A percentile compares a stretch with the other conserved stretches of the same genome.
phyloP scores from a whole-genome alignment of 2,888 invertebrate species.

The Cyclophora punctaria region DNA sequence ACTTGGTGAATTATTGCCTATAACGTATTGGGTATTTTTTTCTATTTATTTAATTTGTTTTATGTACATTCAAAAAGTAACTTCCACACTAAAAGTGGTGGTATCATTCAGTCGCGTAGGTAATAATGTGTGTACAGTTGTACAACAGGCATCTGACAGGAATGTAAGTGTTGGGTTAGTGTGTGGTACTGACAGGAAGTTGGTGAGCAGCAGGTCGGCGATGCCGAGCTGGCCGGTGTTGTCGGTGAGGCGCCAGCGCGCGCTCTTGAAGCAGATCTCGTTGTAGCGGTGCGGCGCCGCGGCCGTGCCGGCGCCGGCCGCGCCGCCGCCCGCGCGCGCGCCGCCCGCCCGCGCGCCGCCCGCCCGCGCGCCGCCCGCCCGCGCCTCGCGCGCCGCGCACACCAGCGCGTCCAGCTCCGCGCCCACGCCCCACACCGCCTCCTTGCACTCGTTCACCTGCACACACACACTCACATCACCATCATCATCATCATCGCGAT shows the following conservation, averaged over 20 bases:
- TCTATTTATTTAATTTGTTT: too few species aligned
- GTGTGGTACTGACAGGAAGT: slow-evolving; percentile 84
- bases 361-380: slow-evolving; percentile 76
- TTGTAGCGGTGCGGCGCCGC: slow-evolving; percentile 83
- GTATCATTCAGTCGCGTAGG: too few species aligned
- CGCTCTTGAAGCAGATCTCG: slow-evolving; percentile 98
- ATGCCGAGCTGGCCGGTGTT: slow-evolving; percentile 98
- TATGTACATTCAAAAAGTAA: too few species aligned
- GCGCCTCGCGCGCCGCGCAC: slow-evolving; percentile 88
- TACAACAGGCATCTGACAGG: too few species aligned
- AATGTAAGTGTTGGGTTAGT: too few species aligned
- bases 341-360: slow-evolving; percentile 70
- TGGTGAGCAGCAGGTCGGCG: slow-evolving; percentile 94
- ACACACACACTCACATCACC: background rate
- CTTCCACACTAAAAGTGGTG: too few species aligned
- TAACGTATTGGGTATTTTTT: too few species aligned
- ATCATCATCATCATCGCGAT: too few species aligned
- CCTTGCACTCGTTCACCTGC: slow-evolving; percentile 91
- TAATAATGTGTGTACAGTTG: background rate
- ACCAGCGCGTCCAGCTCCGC: slow-evolving; percentile 97
- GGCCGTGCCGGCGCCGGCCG: slow-evolving; percentile 73
- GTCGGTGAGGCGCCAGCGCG: slow-evolving; percentile 98
- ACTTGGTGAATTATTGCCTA: too few species aligned
- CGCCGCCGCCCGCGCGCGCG: slow-evolving; percentile 52
- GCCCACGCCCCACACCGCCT: slow-evolving; percentile 87